Evolutionary conservation across 2,797 vertebrate species (phyloP), one percentile per base, ranked within the genome.

Genomic region (Phrynocephalus vlangalii): DNA sequence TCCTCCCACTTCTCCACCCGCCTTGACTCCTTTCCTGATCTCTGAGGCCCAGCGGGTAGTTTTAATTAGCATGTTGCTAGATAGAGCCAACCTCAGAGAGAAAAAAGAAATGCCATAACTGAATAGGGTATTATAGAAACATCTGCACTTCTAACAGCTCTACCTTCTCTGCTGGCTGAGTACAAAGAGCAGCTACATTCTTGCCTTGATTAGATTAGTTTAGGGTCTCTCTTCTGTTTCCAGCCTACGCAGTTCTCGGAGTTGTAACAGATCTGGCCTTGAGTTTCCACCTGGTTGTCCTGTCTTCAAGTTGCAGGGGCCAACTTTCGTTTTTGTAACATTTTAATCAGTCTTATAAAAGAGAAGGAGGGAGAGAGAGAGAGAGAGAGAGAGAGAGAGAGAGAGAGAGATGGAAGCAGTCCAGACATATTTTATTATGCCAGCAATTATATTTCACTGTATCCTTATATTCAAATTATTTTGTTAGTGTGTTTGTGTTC

Each of bases 141-240:
- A 95, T 95, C 94, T 96, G 94, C 91, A 90, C 15, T 85, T 89
- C 82, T 83, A 83, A 90, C 86, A 67, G 79, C 89, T 86, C 86
- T 88, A 93, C 94, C 93, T 95, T 94, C 94, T 89, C 78, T 85
- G 88, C 94, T 93, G 91, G 90, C 93, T 88, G 92, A 95, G 92
- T 92, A 95, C 94, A 96, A 95, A 96, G 91, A 87, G 89, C 85
- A 95, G 91, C 63, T 92, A 80, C 94, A 93, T 95, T 95, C 93
- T 93, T 94, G 91, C 92, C 92, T 94, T 95, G 95, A 95, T 95
- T 95, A 95, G 94, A 95, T 95, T 92, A 93, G 88, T 4, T 87
- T 92, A 91, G 94, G 78, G 44, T 88, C 77, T 88, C 82, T 92
- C 94, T 91, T 91, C 89, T 86, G 92, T 93, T 94, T 92, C 93